Percentiles rank a stretch among this genome's conserved stretches.
phyloP scores from a whole-genome alignment of 2,113 vertebrate species.

The Antidorcas marsupialis region DNA sequence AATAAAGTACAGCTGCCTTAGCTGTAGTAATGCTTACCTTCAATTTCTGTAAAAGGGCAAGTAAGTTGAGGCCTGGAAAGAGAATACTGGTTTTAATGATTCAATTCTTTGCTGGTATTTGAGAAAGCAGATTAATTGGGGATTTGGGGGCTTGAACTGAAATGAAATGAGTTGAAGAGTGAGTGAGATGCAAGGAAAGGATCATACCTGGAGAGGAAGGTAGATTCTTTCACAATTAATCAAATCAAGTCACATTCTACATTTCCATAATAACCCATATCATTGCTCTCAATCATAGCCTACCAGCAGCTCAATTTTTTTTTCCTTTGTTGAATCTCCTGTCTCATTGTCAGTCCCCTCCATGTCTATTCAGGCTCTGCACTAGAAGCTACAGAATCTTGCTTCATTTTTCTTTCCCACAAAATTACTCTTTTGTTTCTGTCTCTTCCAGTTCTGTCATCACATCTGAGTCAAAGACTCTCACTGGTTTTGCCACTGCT shows the following conservation, averaged over 20 bases:
- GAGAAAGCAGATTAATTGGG: background rate
- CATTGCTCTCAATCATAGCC: background rate
- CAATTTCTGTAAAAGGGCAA: background rate
- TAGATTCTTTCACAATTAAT: background rate
- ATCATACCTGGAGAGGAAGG: background rate
- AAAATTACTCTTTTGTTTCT: background rate
- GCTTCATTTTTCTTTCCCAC: background rate
- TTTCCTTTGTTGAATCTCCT: background rate
- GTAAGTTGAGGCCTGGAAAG: background rate
- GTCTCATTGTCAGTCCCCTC: accelerated
- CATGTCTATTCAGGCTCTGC: background rate
- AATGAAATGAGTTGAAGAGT: background rate
- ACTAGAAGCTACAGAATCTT: background rate
- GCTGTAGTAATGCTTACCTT: background rate
- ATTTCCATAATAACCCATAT: background rate
- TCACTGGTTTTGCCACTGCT: background rate
- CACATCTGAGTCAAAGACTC: background rate
- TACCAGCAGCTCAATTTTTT: background rate
- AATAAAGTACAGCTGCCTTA: background rate
- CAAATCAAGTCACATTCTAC: background rate
- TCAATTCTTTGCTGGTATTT: background rate
- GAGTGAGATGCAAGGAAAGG: background rate
- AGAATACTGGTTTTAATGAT: background rate
- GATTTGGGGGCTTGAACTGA: background rate
- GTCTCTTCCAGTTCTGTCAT: background rate